Conservation (phyloP, 2,797 vertebrate species). For the Hoplostethus atlanticus region DNA sequence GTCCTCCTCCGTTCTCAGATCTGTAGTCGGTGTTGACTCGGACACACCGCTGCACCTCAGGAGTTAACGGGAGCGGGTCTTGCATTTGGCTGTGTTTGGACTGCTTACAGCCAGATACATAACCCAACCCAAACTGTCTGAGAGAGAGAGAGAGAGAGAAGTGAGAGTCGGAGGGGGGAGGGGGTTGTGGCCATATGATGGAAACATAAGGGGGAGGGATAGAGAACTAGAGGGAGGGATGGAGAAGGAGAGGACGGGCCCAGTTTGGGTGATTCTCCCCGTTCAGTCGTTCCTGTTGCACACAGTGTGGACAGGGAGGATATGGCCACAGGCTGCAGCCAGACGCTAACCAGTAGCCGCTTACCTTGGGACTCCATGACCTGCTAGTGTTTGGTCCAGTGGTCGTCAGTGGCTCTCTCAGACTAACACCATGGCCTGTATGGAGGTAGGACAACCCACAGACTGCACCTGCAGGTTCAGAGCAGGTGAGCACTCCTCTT, state of each 20-base stretch:
- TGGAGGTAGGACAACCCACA: conserved; percentile 58
- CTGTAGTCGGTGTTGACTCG: conserved; percentile 27
- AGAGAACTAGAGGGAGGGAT: background rate
- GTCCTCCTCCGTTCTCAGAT: background rate
- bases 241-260: conserved; percentile 18
- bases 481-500: conserved; percentile 53
- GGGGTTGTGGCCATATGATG: conserved; percentile 6
- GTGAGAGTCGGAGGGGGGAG: conserved; percentile 11
- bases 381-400: no score
- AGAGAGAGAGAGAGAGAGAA: conserved; percentile 28
- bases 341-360: background rate
- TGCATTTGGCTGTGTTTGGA: conserved; percentile 33
- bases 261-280: conserved; percentile 3
- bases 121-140: background rate
- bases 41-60: background rate
- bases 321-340: background rate
- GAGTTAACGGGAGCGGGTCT: conserved; percentile 8
- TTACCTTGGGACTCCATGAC: conserved; percentile 15
- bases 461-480: conserved; percentile 51
- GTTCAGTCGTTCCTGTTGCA: conserved; percentile 1
- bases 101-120: conserved; percentile 22
- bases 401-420: background rate
- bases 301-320: background rate
- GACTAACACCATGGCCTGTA: conserved; percentile 52
- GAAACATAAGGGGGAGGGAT: conserved; percentile 25